Base-by-base conservation (phyloP, 2,113 vertebrate genomes). In the Grammomys dolichurus region DNA sequence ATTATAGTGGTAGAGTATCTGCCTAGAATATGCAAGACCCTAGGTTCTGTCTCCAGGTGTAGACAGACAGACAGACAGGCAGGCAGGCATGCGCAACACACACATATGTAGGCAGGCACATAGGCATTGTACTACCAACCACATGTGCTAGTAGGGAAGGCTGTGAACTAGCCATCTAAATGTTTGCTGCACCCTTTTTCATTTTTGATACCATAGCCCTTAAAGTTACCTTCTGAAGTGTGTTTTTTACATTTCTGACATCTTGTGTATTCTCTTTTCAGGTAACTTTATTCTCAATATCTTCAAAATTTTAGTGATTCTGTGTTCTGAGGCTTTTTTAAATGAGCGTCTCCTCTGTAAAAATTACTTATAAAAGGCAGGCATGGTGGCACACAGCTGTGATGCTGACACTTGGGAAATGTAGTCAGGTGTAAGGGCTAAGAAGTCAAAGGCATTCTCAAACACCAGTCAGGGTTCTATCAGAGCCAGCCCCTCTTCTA, bases 291-390 rank as follows among this genome's bases (percentile, higher is more conserved):
- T 92, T 19, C 58, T 87, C 54, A 75, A 33, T 77, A 77, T 14
- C 24, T 70, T 87, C 54, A 78, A 54, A 90, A 43, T 87, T 60
- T 24, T 84, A 60, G 28, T 73, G 51, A 14, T 73, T 19, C 80
- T 89, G 43, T 88, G 7, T 81, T 26, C 48, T 89, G 43, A 89
- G 48, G 31, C 54, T 33, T 91, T 95, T 94, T 87, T n/a, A 8
- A 80, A 20, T 94, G 48, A 78, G 65, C 28, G 22, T 4, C 16
- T 77, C 89, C 88, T 96, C 70, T 97, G 82, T 65, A 97, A 58
- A 94, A 87, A 36, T 51, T n/a, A n/a, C 33, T 11, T 54, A 22
- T 54, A 51, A 54, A 87, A 69, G 63, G 31, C 43, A 48, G 31
- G 63, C 11, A 17, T 54, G 46, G n/a, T 89, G n/a, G 17, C 7